Conservation (phyloP, 2,797 vertebrate species). For the Phrynocephalus forsythii region DNA sequence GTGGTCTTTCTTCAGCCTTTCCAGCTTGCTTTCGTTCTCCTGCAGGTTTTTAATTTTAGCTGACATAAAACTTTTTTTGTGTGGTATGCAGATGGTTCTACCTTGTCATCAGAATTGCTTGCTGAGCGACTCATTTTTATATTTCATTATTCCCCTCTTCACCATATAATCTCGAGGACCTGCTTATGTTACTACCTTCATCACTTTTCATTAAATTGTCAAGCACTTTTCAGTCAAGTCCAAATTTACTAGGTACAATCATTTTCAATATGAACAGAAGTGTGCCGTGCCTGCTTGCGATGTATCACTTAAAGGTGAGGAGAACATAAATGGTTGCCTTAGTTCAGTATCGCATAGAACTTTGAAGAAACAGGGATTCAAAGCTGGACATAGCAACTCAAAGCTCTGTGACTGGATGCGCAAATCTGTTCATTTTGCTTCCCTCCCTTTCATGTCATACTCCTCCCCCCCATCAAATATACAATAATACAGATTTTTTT, state of each 20-base stretch:
- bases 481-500: background rate
- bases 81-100: conserved; percentile 22
- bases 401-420: background rate
- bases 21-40: background rate
- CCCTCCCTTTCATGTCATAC: background rate
- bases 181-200: background rate
- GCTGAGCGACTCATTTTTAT: background rate
- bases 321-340: background rate
- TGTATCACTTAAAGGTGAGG: background rate
- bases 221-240: background rate
- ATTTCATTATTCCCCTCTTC: background rate
- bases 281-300: background rate
- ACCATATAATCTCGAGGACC: background rate
- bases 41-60: conserved; percentile 17
- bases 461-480: background rate
- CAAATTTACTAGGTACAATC: background rate
- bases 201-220: background rate
- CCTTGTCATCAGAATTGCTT: conserved; percentile 8
- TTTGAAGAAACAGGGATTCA: background rate
- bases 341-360: background rate
- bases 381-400: background rate
- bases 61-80: background rate
- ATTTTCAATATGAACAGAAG: background rate
- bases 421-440: background rate
- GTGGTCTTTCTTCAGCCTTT: conserved; percentile 11